Conservation (phyloP, 2,888 invertebrate species). For the Lutraria lutraria region DNA sequence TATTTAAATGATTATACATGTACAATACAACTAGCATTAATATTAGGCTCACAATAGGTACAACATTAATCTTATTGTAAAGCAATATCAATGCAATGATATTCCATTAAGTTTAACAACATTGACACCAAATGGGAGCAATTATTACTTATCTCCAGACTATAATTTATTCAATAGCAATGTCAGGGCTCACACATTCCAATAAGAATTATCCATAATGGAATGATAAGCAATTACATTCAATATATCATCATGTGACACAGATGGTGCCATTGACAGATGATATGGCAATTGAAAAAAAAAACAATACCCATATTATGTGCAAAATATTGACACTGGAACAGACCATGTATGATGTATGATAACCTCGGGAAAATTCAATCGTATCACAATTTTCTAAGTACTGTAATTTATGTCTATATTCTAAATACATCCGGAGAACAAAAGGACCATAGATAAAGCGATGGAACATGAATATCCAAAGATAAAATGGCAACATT, state of each 20-base stretch:
- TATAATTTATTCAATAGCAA: background rate
- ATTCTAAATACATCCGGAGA: background rate
- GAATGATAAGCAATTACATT: background rate
- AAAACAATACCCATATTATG: constrained; percentile 1
- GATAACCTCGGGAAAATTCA: background rate
- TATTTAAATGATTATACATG: too few species aligned
- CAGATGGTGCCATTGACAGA: background rate
- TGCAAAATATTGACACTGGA: background rate
- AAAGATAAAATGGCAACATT: background rate
- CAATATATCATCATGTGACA: constrained; percentile 6
- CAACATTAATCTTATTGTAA: too few species aligned
- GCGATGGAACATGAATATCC: background rate
- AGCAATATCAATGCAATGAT: too few species aligned
- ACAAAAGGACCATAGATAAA: background rate
- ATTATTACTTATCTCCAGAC: background rate
- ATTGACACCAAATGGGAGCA: background rate
- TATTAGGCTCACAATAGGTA: too few species aligned
- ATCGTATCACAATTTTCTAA: background rate
- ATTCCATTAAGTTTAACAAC: background rate
- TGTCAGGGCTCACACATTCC: background rate
- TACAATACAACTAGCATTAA: too few species aligned
- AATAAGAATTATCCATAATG: background rate
- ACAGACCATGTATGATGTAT: background rate
- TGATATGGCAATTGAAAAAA: background rate
- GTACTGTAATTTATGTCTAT: background rate